Percentiles rank a stretch among this genome's conserved stretches.
Conservation (phyloP, 2,888 invertebrate species). For the Cheilosia vernalis region DNA sequence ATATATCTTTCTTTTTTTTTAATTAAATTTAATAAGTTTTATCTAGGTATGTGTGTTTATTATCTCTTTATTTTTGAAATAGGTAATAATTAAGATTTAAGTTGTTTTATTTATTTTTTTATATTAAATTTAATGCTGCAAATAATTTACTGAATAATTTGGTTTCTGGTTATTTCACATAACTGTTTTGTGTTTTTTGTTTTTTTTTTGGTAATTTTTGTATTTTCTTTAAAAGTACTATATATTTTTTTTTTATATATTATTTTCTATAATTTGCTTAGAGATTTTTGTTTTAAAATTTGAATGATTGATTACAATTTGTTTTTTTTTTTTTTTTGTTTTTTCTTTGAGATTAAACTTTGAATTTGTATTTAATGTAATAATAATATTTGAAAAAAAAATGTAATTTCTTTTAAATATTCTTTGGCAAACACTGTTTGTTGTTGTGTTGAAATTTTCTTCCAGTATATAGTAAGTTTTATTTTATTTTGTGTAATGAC, state of each 20-base stretch:
- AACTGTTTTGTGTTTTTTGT: constrained; percentile 25
- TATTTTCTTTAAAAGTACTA: constrained; percentile 55
- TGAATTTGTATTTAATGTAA: constrained; percentile 38
- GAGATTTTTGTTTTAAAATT: constrained; percentile 66
- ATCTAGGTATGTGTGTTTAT: constrained; percentile 72
- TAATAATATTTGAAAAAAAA: constrained; percentile 54
- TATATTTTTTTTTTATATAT: constrained; percentile 43
- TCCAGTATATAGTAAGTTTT: constrained; percentile 29
- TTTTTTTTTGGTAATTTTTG: constrained; percentile 39
- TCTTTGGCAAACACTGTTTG: constrained; percentile 71
- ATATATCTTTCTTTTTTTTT: constrained; percentile 77
- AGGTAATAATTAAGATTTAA: constrained; percentile 66
- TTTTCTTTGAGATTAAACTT: constrained; percentile 65
- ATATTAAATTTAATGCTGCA: constrained; percentile 70
- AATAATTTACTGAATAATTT: constrained; percentile 68
- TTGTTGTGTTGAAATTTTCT: constrained; percentile 66
- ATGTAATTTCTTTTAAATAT: constrained; percentile 51
- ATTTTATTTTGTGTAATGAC: constrained; percentile 39
- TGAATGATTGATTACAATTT: constrained; percentile 65
- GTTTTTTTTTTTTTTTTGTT: constrained; percentile 48
- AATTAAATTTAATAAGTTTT: constrained; percentile 75
- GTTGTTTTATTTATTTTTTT: constrained; percentile 41
- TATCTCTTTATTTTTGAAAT: constrained; percentile 54
- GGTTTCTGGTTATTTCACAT: constrained; percentile 57
- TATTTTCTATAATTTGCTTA: constrained; percentile 59